Evolutionary conservation across 2,797 vertebrate species (phyloP).

Genomic region (Diglossa cyanea): DNA sequence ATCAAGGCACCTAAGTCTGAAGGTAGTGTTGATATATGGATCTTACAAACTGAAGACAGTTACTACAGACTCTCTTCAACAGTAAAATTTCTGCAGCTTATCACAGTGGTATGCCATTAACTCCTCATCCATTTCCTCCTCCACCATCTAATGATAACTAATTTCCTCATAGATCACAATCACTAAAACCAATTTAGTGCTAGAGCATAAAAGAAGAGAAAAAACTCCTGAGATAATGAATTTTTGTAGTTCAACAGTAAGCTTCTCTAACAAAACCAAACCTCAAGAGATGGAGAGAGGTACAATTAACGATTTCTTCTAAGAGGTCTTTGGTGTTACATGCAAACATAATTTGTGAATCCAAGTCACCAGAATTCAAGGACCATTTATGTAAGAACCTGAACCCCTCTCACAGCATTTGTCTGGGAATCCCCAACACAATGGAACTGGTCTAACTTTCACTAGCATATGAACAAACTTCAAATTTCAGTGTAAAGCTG

Average conservation of each 20-base stretch:
- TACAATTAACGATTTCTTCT: not conserved
- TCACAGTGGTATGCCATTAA: slow-evolving; percentile 18
- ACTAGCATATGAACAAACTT: not conserved
- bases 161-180: slow-evolving; percentile 56
- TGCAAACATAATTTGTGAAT: not conserved
- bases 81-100: slow-evolving; percentile 39
- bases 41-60: not conserved
- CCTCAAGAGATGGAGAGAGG: not conserved
- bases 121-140: slow-evolving; percentile 28
- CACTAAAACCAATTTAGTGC: not conserved
- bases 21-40: not conserved
- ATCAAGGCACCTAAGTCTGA: not conserved
- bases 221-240: not conserved
- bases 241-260: not conserved
- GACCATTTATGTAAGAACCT: accelerated
- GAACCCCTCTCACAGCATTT: not conserved
- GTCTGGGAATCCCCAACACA: not conserved
- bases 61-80: not conserved
- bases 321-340: not conserved
- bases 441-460: not conserved
- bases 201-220: not conserved
- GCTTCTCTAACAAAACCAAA: not conserved
- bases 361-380: not conserved
- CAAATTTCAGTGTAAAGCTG: not conserved
- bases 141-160: slow-evolving; percentile 10